Conservation (phyloP, 2,797 vertebrate species). For the Hippopotamyrus pictus region DNA sequence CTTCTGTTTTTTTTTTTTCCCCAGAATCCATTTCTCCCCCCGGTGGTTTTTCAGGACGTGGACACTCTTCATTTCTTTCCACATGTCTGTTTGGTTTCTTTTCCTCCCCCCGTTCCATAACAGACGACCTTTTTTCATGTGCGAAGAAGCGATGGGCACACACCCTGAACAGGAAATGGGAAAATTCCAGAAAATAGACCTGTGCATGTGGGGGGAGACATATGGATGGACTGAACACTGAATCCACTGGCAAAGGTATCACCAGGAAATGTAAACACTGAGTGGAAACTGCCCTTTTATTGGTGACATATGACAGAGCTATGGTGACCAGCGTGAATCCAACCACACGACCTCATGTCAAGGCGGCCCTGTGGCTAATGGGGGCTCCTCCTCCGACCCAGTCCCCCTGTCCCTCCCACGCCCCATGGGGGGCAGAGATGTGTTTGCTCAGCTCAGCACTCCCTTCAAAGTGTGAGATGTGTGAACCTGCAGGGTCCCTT, state of each 20-base stretch:
- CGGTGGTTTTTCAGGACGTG: neutral
- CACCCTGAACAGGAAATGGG: conserved; percentile 72
- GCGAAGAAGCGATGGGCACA: conserved; percentile 47
- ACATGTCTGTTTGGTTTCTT: conserved; percentile 25
- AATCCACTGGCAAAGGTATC: conserved; percentile 17
- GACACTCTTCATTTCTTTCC: conserved; percentile 19
- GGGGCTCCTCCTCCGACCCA: neutral
- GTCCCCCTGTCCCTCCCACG: conserved; percentile 24
- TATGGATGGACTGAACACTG: conserved; percentile 20
- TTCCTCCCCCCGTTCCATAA: neutral
- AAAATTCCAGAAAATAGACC: conserved; percentile 54
- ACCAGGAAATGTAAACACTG: neutral
- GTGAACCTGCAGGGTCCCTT: conserved; percentile 33
- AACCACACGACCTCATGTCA: neutral
- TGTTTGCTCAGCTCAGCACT: conserved; percentile 36
- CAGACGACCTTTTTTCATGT: neutral
- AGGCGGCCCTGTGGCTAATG: neutral
- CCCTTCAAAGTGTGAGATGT: conserved; percentile 20
- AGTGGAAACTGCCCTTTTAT: neutral
- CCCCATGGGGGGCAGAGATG: conserved; percentile 34
- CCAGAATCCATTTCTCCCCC: neutral
- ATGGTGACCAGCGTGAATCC: conserved; percentile 4
- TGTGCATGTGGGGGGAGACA: conserved; percentile 28
- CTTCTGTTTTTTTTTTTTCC: neutral
- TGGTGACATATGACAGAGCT: conserved; percentile 7